Base-by-base conservation (phyloP, 2,888 invertebrate genomes). In the Lamellibrachia satsuma region DNA sequence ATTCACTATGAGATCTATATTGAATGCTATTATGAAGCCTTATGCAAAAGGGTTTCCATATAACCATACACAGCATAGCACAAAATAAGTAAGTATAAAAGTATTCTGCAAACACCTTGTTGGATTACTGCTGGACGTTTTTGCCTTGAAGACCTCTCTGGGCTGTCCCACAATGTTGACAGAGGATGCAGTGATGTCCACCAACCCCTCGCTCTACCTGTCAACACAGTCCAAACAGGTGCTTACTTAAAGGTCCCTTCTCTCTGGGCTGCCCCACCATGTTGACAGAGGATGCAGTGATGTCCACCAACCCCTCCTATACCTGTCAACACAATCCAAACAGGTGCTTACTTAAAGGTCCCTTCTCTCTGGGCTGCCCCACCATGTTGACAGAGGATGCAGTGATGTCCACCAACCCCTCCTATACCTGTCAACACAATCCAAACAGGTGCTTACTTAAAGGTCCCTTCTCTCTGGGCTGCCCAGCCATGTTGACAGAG, bases 131-230 rank as follows among this genome's bases (percentile, higher is more conserved):
- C 95, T 95, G 93, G 94, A 95, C 91, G 94, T 95, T 27, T 95
- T 94, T 55, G 95, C 94, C 91, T 94, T 95, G 93, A 96, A 96
- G 52, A 96, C 95, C 92, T 95, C 94, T 75, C 93, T 94, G 0
- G 96, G 95, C 92, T 95, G 94, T 9, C 95, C 95, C 7, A 95
- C 93, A 94, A 96, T 95, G 92, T 95, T 94, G n/a, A 96, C 95
- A 7, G 96, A 96, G 1, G 95, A 94, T 0, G 95, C 96, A 7
- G 94, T 95, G 92, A 96, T 95, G 93, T 96, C 96, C 75, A 96
- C 93, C 93, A 96, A 94, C 0, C 96, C 96, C 93, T 96, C 96
- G n/a, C n/a, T n/a, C n/a, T n/a, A n/a, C n/a, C n/a, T n/a, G n/a
- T n/a, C n/a, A n/a, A n/a, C n/a, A 39, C 39, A 93, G 96, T 95